Percentiles rank a stretch among this genome's conserved stretches.
Conservation (phyloP, 2,888 invertebrate genomes). For the Thecocarcelia acutangulata region DNA sequence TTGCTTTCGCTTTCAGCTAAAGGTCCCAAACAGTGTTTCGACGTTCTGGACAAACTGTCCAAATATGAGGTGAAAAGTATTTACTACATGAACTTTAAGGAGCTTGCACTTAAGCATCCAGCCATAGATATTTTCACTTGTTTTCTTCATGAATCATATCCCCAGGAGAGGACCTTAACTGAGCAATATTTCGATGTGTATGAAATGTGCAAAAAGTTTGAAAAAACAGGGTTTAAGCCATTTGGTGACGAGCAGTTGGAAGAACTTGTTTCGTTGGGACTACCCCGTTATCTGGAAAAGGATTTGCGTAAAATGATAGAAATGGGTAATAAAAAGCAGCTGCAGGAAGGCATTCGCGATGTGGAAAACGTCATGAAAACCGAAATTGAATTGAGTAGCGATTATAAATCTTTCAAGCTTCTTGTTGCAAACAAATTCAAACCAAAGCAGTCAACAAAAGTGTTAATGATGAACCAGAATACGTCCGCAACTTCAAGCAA, state of each 20-base stretch:
- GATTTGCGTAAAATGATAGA: background rate
- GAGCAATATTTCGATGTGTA: conserved; percentile 40
- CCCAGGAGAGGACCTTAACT: background rate
- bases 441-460: background rate
- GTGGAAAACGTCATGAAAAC: conserved; percentile 17
- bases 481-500: too few species aligned
- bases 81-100: conserved; percentile 32
- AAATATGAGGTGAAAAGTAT: conserved; percentile 29
- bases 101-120: background rate
- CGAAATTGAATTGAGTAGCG: conserved; percentile 12
- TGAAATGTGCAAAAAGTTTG: background rate
- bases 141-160: conserved; percentile 1
- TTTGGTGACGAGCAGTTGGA: conserved; percentile 13
- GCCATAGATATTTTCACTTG: conserved; percentile 26
- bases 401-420: conserved; percentile 13
- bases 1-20: background rate
- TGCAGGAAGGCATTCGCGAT: background rate
- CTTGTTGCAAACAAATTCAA: conserved; percentile 12
- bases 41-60: conserved; percentile 14
- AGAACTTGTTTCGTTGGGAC: conserved; percentile 2
- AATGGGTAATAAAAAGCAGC: conserved; percentile 7
- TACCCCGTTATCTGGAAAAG: conserved; percentile 19
- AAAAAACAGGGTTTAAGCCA: background rate
- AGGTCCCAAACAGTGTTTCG: conserved; percentile 5
- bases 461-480: too few species aligned